These are phyloP conservation scores for Noctua comes DNA, from an alignment of 2,888 invertebrate genomes.

Conservation along the genomic window DNA sequence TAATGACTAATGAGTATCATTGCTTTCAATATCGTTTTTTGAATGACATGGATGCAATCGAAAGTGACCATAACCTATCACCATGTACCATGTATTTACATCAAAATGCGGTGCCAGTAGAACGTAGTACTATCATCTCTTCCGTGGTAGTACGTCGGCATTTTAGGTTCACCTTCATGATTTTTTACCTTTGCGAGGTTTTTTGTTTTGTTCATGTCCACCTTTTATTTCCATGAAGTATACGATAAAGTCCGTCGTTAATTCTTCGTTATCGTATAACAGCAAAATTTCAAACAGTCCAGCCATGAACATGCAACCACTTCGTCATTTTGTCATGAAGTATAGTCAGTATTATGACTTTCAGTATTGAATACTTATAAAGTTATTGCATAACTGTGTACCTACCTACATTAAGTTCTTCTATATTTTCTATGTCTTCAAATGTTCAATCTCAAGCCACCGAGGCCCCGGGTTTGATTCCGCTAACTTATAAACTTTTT, in stretches of 20 bases:
- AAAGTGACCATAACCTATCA: conserved; percentile 29
- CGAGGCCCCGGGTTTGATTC: not conserved
- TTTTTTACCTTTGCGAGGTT: not conserved
- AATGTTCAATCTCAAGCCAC: not conserved
- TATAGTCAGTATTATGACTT: not conserved
- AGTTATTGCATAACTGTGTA: too few species aligned
- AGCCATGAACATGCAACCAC: not conserved
- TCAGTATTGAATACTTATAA: not conserved
- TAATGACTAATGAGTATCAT: conserved; percentile 40
- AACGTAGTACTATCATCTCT: not conserved
- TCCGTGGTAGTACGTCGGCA: not conserved
- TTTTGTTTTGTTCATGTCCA: not conserved
- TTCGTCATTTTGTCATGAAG: not conserved
- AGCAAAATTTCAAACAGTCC: not conserved
- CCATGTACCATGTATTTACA: not conserved
- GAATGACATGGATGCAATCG: conserved; percentile 43
- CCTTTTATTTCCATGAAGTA: not conserved
- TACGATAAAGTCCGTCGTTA: not conserved
- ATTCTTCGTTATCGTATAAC: not conserved
- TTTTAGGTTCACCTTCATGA: not conserved
- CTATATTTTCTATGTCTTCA: not conserved
- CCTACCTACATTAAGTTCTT: too few species aligned
- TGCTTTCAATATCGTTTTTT: conserved; percentile 45
- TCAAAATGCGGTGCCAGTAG: not conserved
- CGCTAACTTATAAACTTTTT: not conserved